Base-by-base conservation (phyloP, 2,113 vertebrate species). In the Chlorodrepanis virens region DNA sequence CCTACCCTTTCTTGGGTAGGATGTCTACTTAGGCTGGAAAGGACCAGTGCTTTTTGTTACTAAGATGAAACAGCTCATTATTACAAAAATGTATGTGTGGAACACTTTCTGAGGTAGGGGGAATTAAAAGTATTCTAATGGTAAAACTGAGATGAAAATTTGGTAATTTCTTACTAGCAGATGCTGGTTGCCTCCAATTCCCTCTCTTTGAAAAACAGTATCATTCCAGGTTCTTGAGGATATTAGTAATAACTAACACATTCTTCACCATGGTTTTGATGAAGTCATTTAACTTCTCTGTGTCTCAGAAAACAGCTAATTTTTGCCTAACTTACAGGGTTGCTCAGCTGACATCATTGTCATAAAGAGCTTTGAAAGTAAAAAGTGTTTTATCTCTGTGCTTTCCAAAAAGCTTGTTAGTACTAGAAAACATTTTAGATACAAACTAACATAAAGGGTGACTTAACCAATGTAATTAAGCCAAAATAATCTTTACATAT, bases 321-420 rank as follows among this genome's bases (percentile, higher is more conserved):
- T 86, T 69, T 76, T 93, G 86, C 83, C 85, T 93, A 37, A 60
- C 80, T 96, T 95, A 65, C 69, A 65, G 86, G 53, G 44, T 53
- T 84, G 64, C 86, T 94, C 56, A 86, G 83, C 83, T 3, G 2
- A 60, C 56, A 47, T 77, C 11, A 31, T n/a, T 53, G 37, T 89
- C 10, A 5, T 76, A 81, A 78, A 79, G 27, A 78, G 53, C 72
- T 89, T 89, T 92, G 92, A 87, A 87, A 78, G 61, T 78, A 40
- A 64, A 20, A 94, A 86, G 60, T 93, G 71, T 69, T 96, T 78
- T 93, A 63, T 88, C 75, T 91, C 67, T 80, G 54, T 92, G 79
- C 83, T 96, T 94, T 92, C 60, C 44, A 70, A 63, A 90, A 63
- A 72, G 50, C 50, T n/a, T 77, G 11, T 72, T 94, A 69, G 50